Base-by-base conservation (phyloP, 2,113 vertebrate genomes). In the Tetraodon nigroviridis region DNA sequence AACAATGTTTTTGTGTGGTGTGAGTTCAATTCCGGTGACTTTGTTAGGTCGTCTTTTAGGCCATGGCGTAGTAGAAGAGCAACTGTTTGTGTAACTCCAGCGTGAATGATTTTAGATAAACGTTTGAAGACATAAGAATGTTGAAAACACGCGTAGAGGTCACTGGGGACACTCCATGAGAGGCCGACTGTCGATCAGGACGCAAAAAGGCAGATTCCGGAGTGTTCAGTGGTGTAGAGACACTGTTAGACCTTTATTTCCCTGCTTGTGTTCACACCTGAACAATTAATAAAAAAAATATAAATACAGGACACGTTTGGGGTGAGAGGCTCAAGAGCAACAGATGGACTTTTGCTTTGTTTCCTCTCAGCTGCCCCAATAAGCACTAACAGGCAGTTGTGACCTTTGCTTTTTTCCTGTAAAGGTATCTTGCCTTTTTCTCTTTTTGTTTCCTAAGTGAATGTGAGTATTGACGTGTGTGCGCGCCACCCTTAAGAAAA, bases 41-140 rank as follows among this genome's bases (percentile, higher is more conserved):
- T 58, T 74, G 87, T 88, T 85, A 73, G 84, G 83, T 89, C 84
- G 67, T 71, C 80, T 87, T 80, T 82, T 80, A 80, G 88, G 87
- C 87, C 76, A 70, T 59, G 80, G 85, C 84, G 86, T 86, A 83
- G 75, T 88, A 82, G 85, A 88, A 86, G 73, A 86, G 72, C 68
- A 81, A 74, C 76, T 84, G 83, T 90, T 84, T 81, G 84, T 86
- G 76, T 79, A 87, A 86, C 84, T 83, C 88, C 76, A 73, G 79
- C 75, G 87, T 84, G 86, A 87, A 87, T 82, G 83, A 79, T 84
- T 86, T 86, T 83, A 77, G 83, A 83, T 83, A 78, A 80, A 83
- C 45, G 69, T 85, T 89, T 87, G 85, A 90, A 91, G 91, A 91
- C 90, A 86, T 69, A 90, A 85, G 88, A 91, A 91, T 89, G 91